Base-by-base conservation (phyloP, 2,797 vertebrate genomes). In the Myotis planiceps region DNA sequence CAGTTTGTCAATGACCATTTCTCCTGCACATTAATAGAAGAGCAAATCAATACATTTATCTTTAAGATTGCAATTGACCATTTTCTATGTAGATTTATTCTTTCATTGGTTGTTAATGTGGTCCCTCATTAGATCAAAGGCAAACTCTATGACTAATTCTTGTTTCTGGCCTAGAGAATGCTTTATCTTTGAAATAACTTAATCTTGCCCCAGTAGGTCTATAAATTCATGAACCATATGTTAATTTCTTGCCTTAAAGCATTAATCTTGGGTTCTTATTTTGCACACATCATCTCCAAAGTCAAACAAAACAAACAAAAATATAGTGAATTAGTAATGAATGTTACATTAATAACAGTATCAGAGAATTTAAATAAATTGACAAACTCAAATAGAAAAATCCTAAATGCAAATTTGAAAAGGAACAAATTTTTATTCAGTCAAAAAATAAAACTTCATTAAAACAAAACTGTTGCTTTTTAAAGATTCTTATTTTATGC, bases 401-500 rank as follows among this genome's bases (percentile, higher is more conserved):
- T 42, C 4, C 7, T 37, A 81, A 90, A 49, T 49, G 55, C 15
- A 94, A 93, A 89, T 42, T 71, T 74, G 45, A 34, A 13, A 71
- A 79, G 32, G 27, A 79, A 42, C 25, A 74, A 37, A 81, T 27
- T 60, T 94, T 60, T 83, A 47, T 74, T 23, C 23, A 68, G 9
- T 51, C 12, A 45, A 94, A 93, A 82, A 81, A 89, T 84, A 66
- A 78, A 90, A 53, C 80, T 65, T 19, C 53, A 82, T 91, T 86
- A 88, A 85, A 92, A 81, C 65, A 42, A 74, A 80, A 75, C 34
- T 76, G 9, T 9, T 76, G 2, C 39, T 84, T 68, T 47, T 65
- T 68, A 92, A 93, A 68, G 65, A 42, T n/a, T 71, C 4, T 76
- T 86, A 85, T 66, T 94, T 95, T 95, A 84, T 55, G 21, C n/a